A percentile compares a stretch with the other conserved stretches of the same genome.
These are phyloP conservation scores for Philereme transversata DNA, from an alignment of 2,888 invertebrate genomes.

Conservation along the genomic window DNA sequence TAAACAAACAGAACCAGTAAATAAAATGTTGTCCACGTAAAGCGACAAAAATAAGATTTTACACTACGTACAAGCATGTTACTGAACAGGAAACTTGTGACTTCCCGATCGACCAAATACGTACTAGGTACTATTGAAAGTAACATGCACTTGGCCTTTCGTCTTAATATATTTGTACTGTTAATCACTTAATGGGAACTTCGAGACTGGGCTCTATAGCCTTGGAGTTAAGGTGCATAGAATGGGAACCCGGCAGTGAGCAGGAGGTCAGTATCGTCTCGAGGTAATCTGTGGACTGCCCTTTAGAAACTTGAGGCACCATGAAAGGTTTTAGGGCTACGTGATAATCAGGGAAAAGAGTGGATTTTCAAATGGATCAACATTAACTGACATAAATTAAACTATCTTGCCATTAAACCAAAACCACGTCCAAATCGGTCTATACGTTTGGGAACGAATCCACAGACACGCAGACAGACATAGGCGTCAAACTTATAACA, in stretches of 20 bases:
- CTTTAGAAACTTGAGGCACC: constrained; percentile 49
- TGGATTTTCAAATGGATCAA: no score
- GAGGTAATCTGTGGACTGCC: constrained; percentile 66
- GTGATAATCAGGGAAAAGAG: no score
- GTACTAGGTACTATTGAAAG: constrained; percentile 50
- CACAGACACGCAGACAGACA: no score
- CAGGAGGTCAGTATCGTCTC: constrained; percentile 59
- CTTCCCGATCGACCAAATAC: constrained; percentile 65
- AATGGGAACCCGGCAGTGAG: constrained; percentile 69
- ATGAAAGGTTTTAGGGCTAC: no score
- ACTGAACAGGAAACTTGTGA: constrained; percentile 54
- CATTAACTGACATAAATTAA: no score
- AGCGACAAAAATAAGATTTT: constrained; percentile 14
- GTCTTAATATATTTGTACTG: constrained; percentile 51
- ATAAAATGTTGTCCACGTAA: not conserved
- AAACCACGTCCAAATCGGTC: no score
- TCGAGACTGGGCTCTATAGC: constrained; percentile 28
- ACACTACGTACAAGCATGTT: constrained; percentile 14
- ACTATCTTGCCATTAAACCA: no score
- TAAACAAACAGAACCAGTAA: not conserved
- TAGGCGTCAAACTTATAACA: no score
- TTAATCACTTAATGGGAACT: constrained; percentile 18
- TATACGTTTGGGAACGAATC: no score
- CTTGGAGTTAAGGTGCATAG: constrained; percentile 35
- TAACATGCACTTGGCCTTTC: constrained; percentile 62